Conservation (phyloP, 1,140 invertebrate genomes). For the Reticulitermes speratus region DNA sequence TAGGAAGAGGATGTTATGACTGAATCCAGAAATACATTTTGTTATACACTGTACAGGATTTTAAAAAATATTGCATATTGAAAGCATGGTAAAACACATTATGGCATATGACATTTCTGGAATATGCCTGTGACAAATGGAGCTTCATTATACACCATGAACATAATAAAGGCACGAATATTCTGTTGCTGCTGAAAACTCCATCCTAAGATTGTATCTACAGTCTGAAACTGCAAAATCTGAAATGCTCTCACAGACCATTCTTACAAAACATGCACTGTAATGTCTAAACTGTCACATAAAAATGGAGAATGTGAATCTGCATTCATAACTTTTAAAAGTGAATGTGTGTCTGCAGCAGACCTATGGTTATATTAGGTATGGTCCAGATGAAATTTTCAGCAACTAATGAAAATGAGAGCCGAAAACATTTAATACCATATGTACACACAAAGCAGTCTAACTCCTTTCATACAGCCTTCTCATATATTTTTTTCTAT, state of each 20-base stretch:
- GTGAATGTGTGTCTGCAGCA: neutral
- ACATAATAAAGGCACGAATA: conserved; percentile 31
- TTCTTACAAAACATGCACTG: neutral
- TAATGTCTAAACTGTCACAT: conserved; percentile 24
- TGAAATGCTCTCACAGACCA: neutral
- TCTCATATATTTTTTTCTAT: conserved; percentile 18
- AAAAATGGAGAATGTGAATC: neutral
- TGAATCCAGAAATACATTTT: neutral
- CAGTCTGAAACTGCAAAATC: neutral
- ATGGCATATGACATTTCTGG: conserved; percentile 31
- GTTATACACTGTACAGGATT: neutral
- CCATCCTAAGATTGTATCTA: conserved; percentile 10
- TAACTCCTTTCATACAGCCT: conserved; percentile 33
- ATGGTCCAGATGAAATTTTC: conserved; percentile 31
- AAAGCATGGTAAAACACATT: conserved; percentile 11
- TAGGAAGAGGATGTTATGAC: neutral
- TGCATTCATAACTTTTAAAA: conserved; percentile 21
- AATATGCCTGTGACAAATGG: conserved; percentile 26
- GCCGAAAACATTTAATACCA: conserved; percentile 31
- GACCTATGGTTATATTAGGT: neutral
- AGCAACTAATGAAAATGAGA: conserved; percentile 31
- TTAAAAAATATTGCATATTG: neutral
- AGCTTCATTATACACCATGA: conserved; percentile 30
- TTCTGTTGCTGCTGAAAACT: conserved; percentile 27
- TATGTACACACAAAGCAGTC: conserved; percentile 35